These are phyloP conservation scores for Sympetrum striolatum DNA, from an alignment of 2,888 invertebrate species.

Conservation along the genomic window DNA sequence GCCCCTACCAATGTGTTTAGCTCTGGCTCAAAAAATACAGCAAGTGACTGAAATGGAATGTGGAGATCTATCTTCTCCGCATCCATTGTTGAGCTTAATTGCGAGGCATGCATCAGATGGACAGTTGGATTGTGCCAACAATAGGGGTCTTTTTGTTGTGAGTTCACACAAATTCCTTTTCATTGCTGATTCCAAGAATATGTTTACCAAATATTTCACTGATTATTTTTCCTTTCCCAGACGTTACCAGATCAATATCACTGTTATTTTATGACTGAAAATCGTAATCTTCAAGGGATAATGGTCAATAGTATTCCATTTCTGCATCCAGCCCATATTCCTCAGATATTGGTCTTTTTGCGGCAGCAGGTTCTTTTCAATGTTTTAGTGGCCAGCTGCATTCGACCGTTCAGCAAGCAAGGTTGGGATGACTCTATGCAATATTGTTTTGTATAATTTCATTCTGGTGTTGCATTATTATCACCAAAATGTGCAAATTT, in stretches of 20 bases:
- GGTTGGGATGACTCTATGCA: slow-evolving; percentile 61
- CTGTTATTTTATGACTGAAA: slow-evolving; percentile 91
- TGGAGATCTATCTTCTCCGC: slow-evolving; percentile 63
- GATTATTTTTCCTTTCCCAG: slow-evolving; percentile 59
- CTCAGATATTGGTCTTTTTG: slow-evolving; percentile 82
- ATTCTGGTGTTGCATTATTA: neutral
- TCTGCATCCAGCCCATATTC: slow-evolving; percentile 91
- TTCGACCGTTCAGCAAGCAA: slow-evolving; percentile 80
- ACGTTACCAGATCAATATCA: slow-evolving; percentile 92
- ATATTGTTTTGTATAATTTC: slow-evolving; percentile 51
- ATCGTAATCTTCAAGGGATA: slow-evolving; percentile 76
- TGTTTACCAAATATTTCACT: neutral
- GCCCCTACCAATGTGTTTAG: slow-evolving; percentile 84
- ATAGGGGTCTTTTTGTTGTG: slow-evolving; percentile 84
- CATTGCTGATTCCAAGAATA: neutral
- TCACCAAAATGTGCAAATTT: too few species aligned
- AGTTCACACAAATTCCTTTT: slow-evolving; percentile 55
- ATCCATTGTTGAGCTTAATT: slow-evolving; percentile 78
- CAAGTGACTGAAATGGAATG: slow-evolving; percentile 67
- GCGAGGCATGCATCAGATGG: slow-evolving; percentile 80
- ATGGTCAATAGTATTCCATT: slow-evolving; percentile 84
- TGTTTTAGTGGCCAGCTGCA: slow-evolving; percentile 85
- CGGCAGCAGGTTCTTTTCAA: slow-evolving; percentile 93
- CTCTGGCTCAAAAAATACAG: slow-evolving; percentile 74
- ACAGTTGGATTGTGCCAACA: slow-evolving; percentile 74